Evolutionary conservation across 2,797 vertebrate genomes (phyloP).

Genomic region (Emys orbicularis): DNA sequence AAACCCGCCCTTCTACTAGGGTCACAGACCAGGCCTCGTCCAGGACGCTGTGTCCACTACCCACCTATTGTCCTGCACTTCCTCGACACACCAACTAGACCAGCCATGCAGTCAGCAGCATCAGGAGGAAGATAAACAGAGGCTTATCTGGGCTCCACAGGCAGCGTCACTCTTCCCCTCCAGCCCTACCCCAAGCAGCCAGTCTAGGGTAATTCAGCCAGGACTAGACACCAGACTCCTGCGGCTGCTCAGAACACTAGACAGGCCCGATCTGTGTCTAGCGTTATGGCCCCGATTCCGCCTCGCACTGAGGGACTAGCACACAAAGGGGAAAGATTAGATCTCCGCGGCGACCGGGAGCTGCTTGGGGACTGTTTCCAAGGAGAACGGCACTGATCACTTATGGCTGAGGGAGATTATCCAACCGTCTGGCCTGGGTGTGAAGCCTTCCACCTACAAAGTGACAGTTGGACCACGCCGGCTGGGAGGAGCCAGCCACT

Average conservation of each 20-base stretch:
- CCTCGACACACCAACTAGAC: conserved; percentile 78
- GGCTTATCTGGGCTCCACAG: conserved; percentile 91
- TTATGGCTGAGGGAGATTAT: neutral
- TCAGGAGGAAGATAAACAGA: conserved; percentile 95
- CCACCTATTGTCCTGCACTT: conserved; percentile 91
- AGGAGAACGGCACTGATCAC: neutral
- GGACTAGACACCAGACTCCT: conserved; percentile 1
- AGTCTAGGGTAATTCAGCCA: neutral
- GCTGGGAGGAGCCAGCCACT: neutral
- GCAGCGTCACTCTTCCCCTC: conserved; percentile 87
- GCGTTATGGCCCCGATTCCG: neutral
- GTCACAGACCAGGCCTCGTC: conserved; percentile 5
- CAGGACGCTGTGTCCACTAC: conserved; percentile 36
- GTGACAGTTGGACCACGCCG: neutral
- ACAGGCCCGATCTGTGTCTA: neutral
- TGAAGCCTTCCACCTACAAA: neutral
- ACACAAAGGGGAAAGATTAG: neutral
- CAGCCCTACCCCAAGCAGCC: conserved; percentile 72
- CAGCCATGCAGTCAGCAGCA: conserved; percentile 82
- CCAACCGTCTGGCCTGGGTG: neutral
- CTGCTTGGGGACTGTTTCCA: neutral
- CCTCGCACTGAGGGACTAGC: neutral
- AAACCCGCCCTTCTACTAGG: neutral
- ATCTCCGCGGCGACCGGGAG: neutral
- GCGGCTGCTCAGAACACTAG: neutral